These are phyloP conservation scores for Perizoma affinitatum DNA, from an alignment of 2,888 invertebrate genomes.

Conservation along the genomic window DNA sequence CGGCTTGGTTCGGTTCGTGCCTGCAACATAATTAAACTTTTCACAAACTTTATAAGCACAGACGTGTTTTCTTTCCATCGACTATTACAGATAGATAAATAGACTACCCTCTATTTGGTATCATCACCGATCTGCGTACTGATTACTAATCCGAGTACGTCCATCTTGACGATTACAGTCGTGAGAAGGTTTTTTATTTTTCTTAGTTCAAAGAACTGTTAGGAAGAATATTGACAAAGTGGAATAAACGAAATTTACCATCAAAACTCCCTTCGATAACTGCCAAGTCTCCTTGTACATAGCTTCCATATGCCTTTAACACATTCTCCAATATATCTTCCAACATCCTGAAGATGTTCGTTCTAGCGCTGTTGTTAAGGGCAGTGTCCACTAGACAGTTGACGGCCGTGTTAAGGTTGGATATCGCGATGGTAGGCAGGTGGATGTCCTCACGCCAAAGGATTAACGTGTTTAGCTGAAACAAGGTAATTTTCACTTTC, in stretches of 20 bases:
- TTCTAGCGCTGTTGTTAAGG: neutral
- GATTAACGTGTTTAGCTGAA: conserved; percentile 23
- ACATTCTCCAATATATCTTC: conserved; percentile 16
- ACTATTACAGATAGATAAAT: no score
- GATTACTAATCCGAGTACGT: no score
- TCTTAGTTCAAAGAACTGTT: no score
- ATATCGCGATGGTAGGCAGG: neutral
- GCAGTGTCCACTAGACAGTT: conserved; percentile 11
- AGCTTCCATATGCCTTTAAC: conserved; percentile 4
- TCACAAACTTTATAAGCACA: no score
- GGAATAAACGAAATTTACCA: conserved; percentile 13
- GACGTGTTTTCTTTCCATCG: no score
- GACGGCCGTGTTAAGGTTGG: conserved; percentile 12
- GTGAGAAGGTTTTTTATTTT: no score
- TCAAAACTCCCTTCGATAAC: conserved; percentile 14
- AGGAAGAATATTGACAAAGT: no score
- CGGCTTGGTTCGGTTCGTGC: conserved; percentile 6
- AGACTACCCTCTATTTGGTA: no score
- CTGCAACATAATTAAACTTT: conserved; percentile 5
- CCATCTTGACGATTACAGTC: no score
- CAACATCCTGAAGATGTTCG: conserved; percentile 16
- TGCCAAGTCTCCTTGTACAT: conserved; percentile 2
- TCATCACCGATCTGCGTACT: no score
- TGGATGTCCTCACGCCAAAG: conserved; percentile 8
- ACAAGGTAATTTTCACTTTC: no score